These are phyloP conservation scores for Macrostomum cliftonense DNA, from an alignment of 2,888 invertebrate genomes.

Conservation along the genomic window DNA sequence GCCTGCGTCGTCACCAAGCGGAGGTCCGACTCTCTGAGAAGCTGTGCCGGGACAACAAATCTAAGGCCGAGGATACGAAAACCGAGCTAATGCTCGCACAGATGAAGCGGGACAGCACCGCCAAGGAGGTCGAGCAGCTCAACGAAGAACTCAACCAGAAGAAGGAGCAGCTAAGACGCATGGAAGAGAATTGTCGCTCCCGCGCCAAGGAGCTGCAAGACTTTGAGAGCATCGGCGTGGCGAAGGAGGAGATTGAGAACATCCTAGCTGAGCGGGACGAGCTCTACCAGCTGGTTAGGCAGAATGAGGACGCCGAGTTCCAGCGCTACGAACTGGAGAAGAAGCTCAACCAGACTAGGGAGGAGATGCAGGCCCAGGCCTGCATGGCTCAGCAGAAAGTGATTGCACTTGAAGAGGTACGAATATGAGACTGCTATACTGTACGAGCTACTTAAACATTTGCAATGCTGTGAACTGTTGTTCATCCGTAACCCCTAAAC, in stretches of 20 bases:
- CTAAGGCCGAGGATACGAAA: slow-evolving; percentile 25
- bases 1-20: slow-evolving; percentile 3
- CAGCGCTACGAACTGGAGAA: slow-evolving; percentile 26
- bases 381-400: slow-evolving; percentile 19
- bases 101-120: slow-evolving; percentile 25
- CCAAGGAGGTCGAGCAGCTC: slow-evolving; percentile 23
- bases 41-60: slow-evolving; percentile 17
- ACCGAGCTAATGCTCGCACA: slow-evolving; percentile 28
- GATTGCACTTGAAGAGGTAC: slow-evolving; percentile 25
- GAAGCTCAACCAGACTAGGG: slow-evolving; percentile 23
- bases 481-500: too few species aligned
- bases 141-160: slow-evolving; percentile 20
- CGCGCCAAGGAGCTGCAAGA: slow-evolving; percentile 18
- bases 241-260: slow-evolving; percentile 19
- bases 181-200: slow-evolving; percentile 18
- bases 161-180: slow-evolving; percentile 16
- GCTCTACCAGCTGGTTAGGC: slow-evolving; percentile 17
- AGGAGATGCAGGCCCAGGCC: slow-evolving; percentile 25
- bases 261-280: slow-evolving; percentile 20
- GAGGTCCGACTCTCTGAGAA: slow-evolving; percentile 12
- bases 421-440: too few species aligned
- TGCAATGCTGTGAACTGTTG: too few species aligned
- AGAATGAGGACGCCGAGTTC: slow-evolving; percentile 19
- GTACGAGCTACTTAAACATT: too few species aligned
- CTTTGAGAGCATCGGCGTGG: slow-evolving; percentile 14